Conservation (phyloP, 2,888 invertebrate species). For the Euclidia mi region DNA sequence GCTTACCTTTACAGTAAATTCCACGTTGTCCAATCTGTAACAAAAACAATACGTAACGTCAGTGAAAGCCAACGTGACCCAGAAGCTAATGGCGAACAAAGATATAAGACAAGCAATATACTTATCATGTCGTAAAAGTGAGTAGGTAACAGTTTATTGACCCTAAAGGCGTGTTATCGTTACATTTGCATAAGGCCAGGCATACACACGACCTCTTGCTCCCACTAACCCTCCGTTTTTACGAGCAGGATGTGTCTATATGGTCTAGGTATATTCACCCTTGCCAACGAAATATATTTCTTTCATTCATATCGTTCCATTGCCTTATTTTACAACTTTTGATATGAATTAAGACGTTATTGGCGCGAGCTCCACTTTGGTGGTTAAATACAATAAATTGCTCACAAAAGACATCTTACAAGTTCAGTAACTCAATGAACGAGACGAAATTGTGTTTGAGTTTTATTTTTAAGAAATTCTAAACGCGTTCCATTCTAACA, state of each 20-base stretch:
- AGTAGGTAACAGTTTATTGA: slow-evolving; percentile 88
- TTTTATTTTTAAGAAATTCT: slow-evolving; percentile 74
- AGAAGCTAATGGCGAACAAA: slow-evolving; percentile 67
- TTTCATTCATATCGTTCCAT: slow-evolving; percentile 22
- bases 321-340: slow-evolving; percentile 36
- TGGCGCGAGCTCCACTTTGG: slow-evolving; percentile 8
- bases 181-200: slow-evolving; percentile 85
- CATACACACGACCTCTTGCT: slow-evolving; percentile 69
- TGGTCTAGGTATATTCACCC: slow-evolving; percentile 61
- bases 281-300: slow-evolving; percentile 58
- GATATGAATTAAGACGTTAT: slow-evolving; percentile 9
- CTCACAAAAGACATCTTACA: slow-evolving; percentile 59
- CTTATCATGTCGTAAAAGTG: slow-evolving; percentile 87
- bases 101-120: slow-evolving; percentile 80
- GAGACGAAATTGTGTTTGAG: slow-evolving; percentile 68
- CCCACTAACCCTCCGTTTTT: slow-evolving; percentile 79
- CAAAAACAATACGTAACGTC: slow-evolving; percentile 65
- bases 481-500: slow-evolving; percentile 75
- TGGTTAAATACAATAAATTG: slow-evolving; percentile 50
- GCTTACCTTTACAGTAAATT: slow-evolving; percentile 51
- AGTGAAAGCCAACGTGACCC: slow-evolving; percentile 66
- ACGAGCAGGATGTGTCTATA: slow-evolving; percentile 72
- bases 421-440: slow-evolving; percentile 69
- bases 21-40: slow-evolving; percentile 71
- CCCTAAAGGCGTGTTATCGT: slow-evolving; percentile 87